These are phyloP conservation scores for Amitus sp. DNA, from an alignment of 2,888 invertebrate genomes.

Conservation along the genomic window DNA sequence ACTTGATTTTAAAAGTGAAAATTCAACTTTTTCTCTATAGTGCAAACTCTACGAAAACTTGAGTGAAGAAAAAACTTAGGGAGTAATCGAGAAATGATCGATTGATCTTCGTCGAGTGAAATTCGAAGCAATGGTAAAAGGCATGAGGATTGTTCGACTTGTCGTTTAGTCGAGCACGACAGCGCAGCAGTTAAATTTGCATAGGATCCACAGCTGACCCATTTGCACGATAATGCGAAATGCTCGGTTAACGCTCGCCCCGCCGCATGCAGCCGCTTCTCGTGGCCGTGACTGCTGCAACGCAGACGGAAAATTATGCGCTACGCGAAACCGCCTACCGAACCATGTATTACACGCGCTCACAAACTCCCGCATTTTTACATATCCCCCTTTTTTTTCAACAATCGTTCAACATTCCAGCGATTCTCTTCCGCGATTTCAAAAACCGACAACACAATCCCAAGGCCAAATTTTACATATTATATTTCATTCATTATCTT, in stretches of 20 bases:
- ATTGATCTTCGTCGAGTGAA: too few species aligned
- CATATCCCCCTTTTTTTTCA: not conserved
- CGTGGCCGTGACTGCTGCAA: slow-evolving; percentile 18
- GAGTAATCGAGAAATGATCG: too few species aligned
- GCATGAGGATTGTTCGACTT: slow-evolving; percentile 40
- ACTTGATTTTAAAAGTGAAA: too few species aligned
- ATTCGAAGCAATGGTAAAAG: too few species aligned
- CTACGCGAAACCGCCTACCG: slow-evolving; percentile 24
- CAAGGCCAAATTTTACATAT: too few species aligned
- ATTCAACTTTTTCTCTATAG: too few species aligned
- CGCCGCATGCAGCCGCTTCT: too few species aligned
- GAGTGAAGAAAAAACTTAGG: too few species aligned
- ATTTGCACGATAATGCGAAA: slow-evolving; percentile 42
- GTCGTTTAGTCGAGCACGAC: slow-evolving; percentile 35
- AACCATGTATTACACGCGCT: too few species aligned
- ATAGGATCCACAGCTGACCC: slow-evolving; percentile 42
- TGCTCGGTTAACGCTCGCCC: slow-evolving; percentile 32
- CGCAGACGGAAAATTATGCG: slow-evolving; percentile 24
- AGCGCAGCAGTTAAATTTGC: slow-evolving; percentile 42
- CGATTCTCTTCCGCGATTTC: not conserved
- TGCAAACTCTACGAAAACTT: too few species aligned
- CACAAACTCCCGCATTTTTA: not conserved
- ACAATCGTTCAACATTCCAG: not conserved
- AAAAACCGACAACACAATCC: too few species aligned
- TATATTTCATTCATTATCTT: too few species aligned